Evolutionary conservation across 2,888 invertebrate species (phyloP).

Genomic region (Conops quadrifasciatus): DNA sequence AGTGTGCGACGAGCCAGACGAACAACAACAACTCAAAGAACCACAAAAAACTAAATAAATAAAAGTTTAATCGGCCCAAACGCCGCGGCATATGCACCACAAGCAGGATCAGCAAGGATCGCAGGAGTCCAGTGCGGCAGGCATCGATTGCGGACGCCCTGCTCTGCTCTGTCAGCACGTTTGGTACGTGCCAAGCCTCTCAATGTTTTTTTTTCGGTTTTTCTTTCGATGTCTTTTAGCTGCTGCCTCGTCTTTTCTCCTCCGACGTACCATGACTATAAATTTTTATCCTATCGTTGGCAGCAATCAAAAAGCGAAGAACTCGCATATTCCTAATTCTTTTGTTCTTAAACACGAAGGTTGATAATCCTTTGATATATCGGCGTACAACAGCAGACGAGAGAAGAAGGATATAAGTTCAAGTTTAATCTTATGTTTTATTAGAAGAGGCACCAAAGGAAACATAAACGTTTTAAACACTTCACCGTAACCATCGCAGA

Average conservation of each 20-base stretch:
- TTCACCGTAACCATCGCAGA: background rate
- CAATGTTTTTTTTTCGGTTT: background rate
- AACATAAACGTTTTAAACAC: background rate
- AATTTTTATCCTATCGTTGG: constrained; percentile 10
- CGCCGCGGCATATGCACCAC: constrained; percentile 12
- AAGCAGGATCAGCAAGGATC: constrained; percentile 6
- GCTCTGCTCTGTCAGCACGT: background rate
- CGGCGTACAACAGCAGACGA: too few species aligned
- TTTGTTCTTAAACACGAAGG: background rate
- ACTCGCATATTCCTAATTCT: background rate
- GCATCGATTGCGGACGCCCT: background rate
- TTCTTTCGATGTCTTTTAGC: background rate
- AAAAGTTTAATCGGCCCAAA: constrained; percentile 15
- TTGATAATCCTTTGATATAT: constrained; percentile 7
- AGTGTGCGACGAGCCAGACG: too few species aligned
- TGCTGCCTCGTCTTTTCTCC: background rate
- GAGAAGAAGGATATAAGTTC: constrained; percentile 3
- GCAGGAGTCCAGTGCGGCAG: background rate
- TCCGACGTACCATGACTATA: background rate
- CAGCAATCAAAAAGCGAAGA: constrained; percentile 5
- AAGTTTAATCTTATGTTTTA: constrained; percentile 10
- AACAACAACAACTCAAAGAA: background rate
- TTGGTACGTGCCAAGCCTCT: constrained; percentile 11
- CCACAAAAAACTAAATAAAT: background rate
- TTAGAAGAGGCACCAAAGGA: background rate